Evolutionary conservation across 2,113 vertebrate genomes (phyloP), one percentile per base, ranked within the genome.

Genomic region (Sinocyclocheilus anophthalmus): DNA sequence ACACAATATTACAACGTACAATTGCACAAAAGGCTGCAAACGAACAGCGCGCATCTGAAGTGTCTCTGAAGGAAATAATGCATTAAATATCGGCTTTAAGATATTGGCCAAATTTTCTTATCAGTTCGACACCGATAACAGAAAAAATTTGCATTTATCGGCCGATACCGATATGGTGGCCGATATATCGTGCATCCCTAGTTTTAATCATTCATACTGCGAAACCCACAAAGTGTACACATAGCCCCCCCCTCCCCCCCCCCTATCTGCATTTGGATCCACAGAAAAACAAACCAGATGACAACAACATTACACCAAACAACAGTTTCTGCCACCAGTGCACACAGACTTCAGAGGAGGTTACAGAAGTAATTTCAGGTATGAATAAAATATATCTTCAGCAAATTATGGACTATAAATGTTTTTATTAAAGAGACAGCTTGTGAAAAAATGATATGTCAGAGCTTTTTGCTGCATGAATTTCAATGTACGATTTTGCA

Each of bases 231-330:
- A 76, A 45, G 18, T 78, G 30, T 73, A 48, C n/a, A 88, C 22
- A 75, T 22, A 33, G 30, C 2, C n/a, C n/a, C n/a, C n/a, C n/a
- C n/a, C n/a, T n/a, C n/a, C n/a, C n/a, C n/a, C n/a, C n/a, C n/a
- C n/a, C n/a, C 30, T 33, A 18, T 80, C 12, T 72, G n/a, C 55
- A 82, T 24, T 72, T 83, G 75, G 26, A 24, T 91, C 89, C 95
- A 94, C 93, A 92, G 88, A 96, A 94, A 91, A 95, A 95, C 87
- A 93, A 91, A 81, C 89, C 89, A 22, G 96, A 96, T 79, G 94
- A 94, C 77, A 93, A 92, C 42, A 94, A 88, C 81, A 88, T 89
- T 73, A 96, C 93, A 81, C 91, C 92, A 13, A 94, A 94, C 88
- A 90, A 90, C 84, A 87, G 26, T 0, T 81, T 90, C 83, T 92